Base-by-base conservation (phyloP, 2,113 vertebrate species). In the Hippocampus barbouri region DNA sequence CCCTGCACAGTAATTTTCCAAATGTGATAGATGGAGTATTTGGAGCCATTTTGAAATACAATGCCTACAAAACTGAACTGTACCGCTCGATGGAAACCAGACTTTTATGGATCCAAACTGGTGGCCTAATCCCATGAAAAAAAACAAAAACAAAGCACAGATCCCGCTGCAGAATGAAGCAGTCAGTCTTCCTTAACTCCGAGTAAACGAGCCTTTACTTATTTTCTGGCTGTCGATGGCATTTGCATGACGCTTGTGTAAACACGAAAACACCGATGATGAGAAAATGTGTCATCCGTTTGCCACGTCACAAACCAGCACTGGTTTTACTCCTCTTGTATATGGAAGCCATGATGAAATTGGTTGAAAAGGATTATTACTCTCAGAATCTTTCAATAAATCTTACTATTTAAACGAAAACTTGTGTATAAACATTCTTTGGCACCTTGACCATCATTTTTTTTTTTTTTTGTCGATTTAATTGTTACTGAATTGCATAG, bases 371-470 rank as follows among this genome's bases (percentile, higher is more conserved):
- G 74, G 59, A 87, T 70, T 85, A 79, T 89, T 90, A 88, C 81
- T 91, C 87, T 89, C 88, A 81, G 62, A 70, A 74, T 51, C 85
- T 69, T 89, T 85, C 71, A 91, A 90, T 90, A 90, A 91, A 90
- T 78, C 82, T 89, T 86, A 78, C 77, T 85, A 83, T 72, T 69
- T 16, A 30, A 68, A 69, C 5, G 34, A 79, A 80, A 80, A 38
- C 21, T 15, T 66, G 23, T 59, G 56, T 57, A 38, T 71, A 65
- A 1, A 30, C 5, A 70, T 14, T 27, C 43, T 73, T 40, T 11
- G 41, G 43, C 45, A 23, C 53, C n/a, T 23, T 5, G 9, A 23
- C 7, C 7, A 54, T 54, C 21, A 21, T 2, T n/a, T 5, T 54
- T 25, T 25, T 25, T 2, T n/a, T 7, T 51, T 38, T 38, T 38